Base-by-base conservation (phyloP, 1,140 invertebrate genomes). In the Drosophila quadrilineata region DNA sequence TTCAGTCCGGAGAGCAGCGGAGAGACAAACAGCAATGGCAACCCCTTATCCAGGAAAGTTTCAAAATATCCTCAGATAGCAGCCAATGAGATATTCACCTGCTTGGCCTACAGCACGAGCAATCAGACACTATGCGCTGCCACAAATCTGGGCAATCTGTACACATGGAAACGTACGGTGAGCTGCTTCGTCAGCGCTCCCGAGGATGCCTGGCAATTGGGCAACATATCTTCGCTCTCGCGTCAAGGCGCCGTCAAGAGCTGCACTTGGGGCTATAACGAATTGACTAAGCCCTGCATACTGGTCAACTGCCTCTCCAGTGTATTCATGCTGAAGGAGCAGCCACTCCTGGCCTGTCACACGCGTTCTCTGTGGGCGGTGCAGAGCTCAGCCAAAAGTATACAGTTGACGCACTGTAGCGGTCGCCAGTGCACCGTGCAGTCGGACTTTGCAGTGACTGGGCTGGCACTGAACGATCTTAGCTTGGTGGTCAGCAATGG, bases 81-180 rank as follows among this genome's bases (percentile, higher is more conserved):
- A 17, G 35, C 54, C 74, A 90, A 91, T 58, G 95, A 97, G 88
- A 91, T 93, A 40, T 95, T 97, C 68, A 94, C 93, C 9, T 94
- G 94, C 71, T 90, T 97, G 10, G 92, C 93, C 31, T 97, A 94
- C 80, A 94, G 93, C 65, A 90, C 90, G 46, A 90, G 92, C 41
- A 93, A 92, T 88, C 92, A 93, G 63, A 93, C 92, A 3, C 88
- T 99, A 8, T 97, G 95, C 75, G 97, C 94, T 54, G 97, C 97
- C 9, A 98, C 97, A n/a, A 96, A 95, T 79, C 92, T 95, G 71
- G 98, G 98, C 5, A 94, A 95, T 75, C 91, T 99, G 8, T 96
- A 96, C 40, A 93, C 98, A 56, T 99, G 98, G 98, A 90, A 91
- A 45, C 89, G 88, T 92, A 94, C 86, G 90, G 87, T 66, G 73